Evolutionary conservation across 1,140 invertebrate species (phyloP), one percentile per base, ranked within the genome.

Genomic region (Acromyrmex heyeri): DNA sequence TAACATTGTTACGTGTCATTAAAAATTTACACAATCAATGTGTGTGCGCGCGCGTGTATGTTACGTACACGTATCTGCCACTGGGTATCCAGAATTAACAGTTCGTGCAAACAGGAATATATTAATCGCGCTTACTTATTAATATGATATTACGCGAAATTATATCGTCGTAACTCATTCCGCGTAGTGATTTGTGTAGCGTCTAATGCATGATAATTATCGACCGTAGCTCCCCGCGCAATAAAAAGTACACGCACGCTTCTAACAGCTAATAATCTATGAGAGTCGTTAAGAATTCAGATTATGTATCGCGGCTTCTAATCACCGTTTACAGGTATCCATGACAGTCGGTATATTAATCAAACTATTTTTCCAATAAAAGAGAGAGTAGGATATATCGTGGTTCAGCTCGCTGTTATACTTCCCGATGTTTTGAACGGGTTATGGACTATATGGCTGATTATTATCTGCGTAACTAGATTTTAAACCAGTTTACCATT

Each of bases 301-400:
- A 89, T 89, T 65, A 87, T 78, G 62, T 90, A 89, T 89, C 88
- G 72, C 65, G 44, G 44, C 48, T 75, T 62, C 44, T 61, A 59
- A 48, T 55, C 44, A 14, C 12, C 55, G 55, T 89, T 86, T 76
- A 86, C 73, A 89, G 70, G 69, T 90, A 86, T 90, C 88, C 44
- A 64, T 86, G 88, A 83, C 88, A 88, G 85, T 48, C 62, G 18
- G 48, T 18, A 48, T 75, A 90, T 90, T 87, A 83, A 90, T 90
- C 88, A 90, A 90, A 89, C 88, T 83, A 89, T 88, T 87, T 89
- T 73, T 79, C 7, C n/a, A 62, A 75, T 57, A 78, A 87, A 90
- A 87, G 76, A 73, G 50, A 73, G 50, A 73, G 38, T 69, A 59
- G 24, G 55, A 73, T 73, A 73, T 48, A 73, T 4, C 38, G n/a